phyloP scores from a whole-genome alignment of 2,113 vertebrate genomes.

The Labrus mixtus region DNA sequence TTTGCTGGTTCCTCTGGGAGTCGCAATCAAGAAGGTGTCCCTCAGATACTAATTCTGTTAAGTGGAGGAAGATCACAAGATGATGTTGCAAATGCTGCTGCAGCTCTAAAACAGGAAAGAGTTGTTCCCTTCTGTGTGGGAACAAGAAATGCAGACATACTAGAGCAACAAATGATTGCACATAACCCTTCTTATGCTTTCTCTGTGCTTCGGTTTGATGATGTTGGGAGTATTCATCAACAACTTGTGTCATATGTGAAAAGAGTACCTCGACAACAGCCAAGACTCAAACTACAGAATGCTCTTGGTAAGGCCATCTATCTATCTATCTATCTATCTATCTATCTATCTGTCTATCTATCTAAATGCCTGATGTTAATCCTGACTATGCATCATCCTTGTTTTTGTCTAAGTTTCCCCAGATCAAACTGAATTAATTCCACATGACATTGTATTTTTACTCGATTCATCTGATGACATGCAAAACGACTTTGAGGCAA shows the following conservation, averaged over 20 bases:
- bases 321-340: conserved; percentile 33
- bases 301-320: conserved; percentile 73
- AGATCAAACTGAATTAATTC: conserved; percentile 54
- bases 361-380: conserved; percentile 1
- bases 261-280: conserved; percentile 77
- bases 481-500: conserved; percentile 61
- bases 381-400: conserved; percentile 29
- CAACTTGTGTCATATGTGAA: conserved; percentile 80
- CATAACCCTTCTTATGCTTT: conserved; percentile 79
- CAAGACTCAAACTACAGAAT: conserved; percentile 43
- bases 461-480: conserved; percentile 81
- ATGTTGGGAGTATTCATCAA: conserved; percentile 68
- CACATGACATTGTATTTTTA: conserved; percentile 81
- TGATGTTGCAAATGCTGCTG: conserved; percentile 74
- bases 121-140: conserved; percentile 78
- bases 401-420: conserved; percentile 52
- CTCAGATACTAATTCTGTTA: conserved; percentile 82
- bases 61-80: conserved; percentile 80
- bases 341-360: conserved; percentile 6
- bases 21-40: conserved; percentile 78
- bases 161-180: conserved; percentile 82
- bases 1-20: conserved; percentile 76
- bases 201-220: conserved; percentile 73
- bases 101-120: conserved; percentile 72
- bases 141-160: conserved; percentile 81